Conservation (phyloP, 2,888 invertebrate genomes). For the Pegoplata infirma region DNA sequence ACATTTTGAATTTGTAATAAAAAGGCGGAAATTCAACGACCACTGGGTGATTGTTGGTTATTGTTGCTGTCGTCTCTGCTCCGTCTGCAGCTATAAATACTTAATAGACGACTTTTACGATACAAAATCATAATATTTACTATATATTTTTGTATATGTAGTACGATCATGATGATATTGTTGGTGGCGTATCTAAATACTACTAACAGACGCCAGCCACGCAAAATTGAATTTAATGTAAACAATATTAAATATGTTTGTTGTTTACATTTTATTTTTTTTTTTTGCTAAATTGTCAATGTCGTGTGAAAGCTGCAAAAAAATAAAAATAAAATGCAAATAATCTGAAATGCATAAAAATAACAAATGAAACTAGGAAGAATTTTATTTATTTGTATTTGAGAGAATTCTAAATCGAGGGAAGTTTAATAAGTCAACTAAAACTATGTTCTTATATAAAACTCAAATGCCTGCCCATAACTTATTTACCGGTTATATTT, state of each 20-base stretch:
- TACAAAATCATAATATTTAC: background rate
- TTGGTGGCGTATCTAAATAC: background rate
- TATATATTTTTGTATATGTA: no score
- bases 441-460: no score
- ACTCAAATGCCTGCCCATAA: no score
- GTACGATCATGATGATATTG: no score
- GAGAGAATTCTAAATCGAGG: background rate
- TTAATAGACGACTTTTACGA: slow-evolving; percentile 29
- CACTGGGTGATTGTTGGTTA: slow-evolving; percentile 35
- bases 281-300: slow-evolving; percentile 39
- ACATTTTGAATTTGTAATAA: slow-evolving; percentile 20
- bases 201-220: slow-evolving; percentile 41
- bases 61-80: slow-evolving; percentile 20
- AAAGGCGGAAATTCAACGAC: slow-evolving; percentile 57
- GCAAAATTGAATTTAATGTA: slow-evolving; percentile 41
- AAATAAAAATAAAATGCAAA: slow-evolving; percentile 18
- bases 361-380: slow-evolving; percentile 18
- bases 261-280: slow-evolving; percentile 27
- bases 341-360: slow-evolving; percentile 20
- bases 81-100: slow-evolving; percentile 28
- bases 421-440: background rate
- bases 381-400: background rate
- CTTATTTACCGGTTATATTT: no score
- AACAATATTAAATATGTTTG: slow-evolving; percentile 40
- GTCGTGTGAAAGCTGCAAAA: slow-evolving; percentile 17